Conservation (phyloP, 2,888 invertebrate species). For the Leptura quadrifasciata region DNA sequence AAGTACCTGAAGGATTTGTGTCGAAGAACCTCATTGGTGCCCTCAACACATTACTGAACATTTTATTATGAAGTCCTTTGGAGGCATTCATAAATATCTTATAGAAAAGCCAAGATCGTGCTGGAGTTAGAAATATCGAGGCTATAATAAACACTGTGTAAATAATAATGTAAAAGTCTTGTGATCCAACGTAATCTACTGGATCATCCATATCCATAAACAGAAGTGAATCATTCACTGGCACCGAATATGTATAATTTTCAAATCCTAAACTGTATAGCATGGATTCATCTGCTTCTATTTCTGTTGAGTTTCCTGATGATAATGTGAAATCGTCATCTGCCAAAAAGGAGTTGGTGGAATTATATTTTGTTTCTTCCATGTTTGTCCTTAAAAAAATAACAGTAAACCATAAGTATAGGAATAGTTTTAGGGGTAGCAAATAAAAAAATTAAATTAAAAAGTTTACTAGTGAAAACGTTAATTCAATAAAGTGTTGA, state of each 20-base stretch:
- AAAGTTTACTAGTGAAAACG: too few species aligned
- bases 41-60: constrained; percentile 85
- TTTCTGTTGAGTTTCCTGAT: constrained; percentile 24
- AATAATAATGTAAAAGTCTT: constrained; percentile 74
- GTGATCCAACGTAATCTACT: constrained; percentile 31
- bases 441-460: too few species aligned
- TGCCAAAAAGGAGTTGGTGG: constrained; percentile 4
- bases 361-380: constrained; percentile 67
- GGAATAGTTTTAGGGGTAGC: too few species aligned
- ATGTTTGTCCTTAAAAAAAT: constrained; percentile 72
- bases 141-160: constrained; percentile 78
- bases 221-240: constrained; percentile 9
- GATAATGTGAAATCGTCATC: constrained; percentile 34
- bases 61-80: constrained; percentile 83
- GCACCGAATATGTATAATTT: constrained; percentile 7
- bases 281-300: constrained; percentile 30
- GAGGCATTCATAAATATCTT: constrained; percentile 86
- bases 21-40: constrained; percentile 90
- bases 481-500: too few species aligned
- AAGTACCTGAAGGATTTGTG: constrained; percentile 83
- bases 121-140: constrained; percentile 78
- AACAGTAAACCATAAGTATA: too few species aligned
- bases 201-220: not conserved
- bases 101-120: constrained; percentile 83
- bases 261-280: constrained; percentile 7